Conservation (phyloP, 2,113 vertebrate genomes). For the Ammodytes marinus region DNA sequence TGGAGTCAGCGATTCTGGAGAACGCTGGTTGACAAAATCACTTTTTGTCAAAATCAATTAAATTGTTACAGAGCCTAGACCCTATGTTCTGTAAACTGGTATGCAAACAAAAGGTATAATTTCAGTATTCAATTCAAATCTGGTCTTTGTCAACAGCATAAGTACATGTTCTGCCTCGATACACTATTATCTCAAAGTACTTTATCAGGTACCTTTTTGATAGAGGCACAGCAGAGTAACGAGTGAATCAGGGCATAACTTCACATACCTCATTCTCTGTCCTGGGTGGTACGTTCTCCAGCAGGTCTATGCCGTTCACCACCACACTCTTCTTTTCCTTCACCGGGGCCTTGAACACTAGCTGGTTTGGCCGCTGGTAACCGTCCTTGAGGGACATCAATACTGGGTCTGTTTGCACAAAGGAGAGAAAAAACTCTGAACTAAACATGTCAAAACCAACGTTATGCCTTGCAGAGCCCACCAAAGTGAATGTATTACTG, state of each 20-base stretch:
- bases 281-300: slow-evolving; percentile 95
- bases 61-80: no score
- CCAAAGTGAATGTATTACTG: not conserved
- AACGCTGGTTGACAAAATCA: not conserved
- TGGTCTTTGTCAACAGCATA: no score
- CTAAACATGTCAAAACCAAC: slow-evolving; percentile 8
- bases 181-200: no score
- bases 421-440: slow-evolving; percentile 2
- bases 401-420: slow-evolving; percentile 89
- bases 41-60: not conserved
- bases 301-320: slow-evolving; percentile 95
- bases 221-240: not conserved
- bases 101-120: no score
- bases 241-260: not conserved
- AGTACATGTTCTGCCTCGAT: no score
- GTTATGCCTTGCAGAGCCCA: not conserved
- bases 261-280: slow-evolving; percentile 92
- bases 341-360: slow-evolving; percentile 93
- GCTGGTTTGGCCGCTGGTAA: slow-evolving; percentile 89
- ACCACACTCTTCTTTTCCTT: slow-evolving; percentile 94
- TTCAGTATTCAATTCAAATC: no score
- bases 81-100: no score
- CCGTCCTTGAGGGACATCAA: slow-evolving; percentile 96
- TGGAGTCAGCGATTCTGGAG: no score
- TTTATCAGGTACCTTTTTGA: not conserved